A percentile compares a stretch with the other conserved stretches of the same genome.
Evolutionary conservation across 1,140 invertebrate genomes (phyloP).

Genomic region (Magallana gigas): DNA sequence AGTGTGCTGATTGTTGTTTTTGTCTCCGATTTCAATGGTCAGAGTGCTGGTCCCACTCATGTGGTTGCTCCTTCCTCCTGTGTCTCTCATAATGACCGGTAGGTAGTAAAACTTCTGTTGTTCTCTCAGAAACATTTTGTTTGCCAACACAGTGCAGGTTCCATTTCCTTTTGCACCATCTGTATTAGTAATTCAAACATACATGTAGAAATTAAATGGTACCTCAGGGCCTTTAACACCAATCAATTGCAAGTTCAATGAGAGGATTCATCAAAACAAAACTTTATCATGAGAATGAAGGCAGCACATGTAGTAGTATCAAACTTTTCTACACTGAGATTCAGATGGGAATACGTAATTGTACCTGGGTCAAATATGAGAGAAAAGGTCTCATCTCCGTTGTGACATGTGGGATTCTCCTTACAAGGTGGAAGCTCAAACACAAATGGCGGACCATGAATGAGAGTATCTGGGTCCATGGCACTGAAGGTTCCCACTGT

Average conservation of each 20-base stretch:
- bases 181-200: slow-evolving; percentile 37
- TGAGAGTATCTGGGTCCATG: slow-evolving; percentile 84
- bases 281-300: too few relatives aligned
- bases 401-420: slow-evolving; percentile 59
- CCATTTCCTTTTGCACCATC: slow-evolving; percentile 69
- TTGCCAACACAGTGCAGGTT: slow-evolving; percentile 64
- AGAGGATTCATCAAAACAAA: too few relatives aligned
- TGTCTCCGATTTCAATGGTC: slow-evolving; percentile 96
- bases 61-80: slow-evolving; percentile 61
- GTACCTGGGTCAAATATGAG: slow-evolving; percentile 68
- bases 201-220: too few relatives aligned
- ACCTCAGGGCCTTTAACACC: too few relatives aligned
- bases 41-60: slow-evolving; percentile 96
- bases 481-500: slow-evolving; percentile 94
- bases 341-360: too few relatives aligned
- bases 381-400: slow-evolving; percentile 62
- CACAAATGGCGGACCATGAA: slow-evolving; percentile 69
- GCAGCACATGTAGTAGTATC: too few relatives aligned
- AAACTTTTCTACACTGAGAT: too few relatives aligned
- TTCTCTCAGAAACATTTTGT: slow-evolving; percentile 91
- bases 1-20: slow-evolving; percentile 98
- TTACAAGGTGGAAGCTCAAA: slow-evolving; percentile 64
- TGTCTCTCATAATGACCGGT: slow-evolving; percentile 77
- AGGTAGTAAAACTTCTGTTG: slow-evolving; percentile 84
- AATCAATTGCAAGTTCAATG: too few relatives aligned